Percentiles rank a stretch among this genome's conserved stretches.
These are phyloP conservation scores for Ephialtes manifestator DNA, from an alignment of 2,888 invertebrate genomes.

Conservation along the genomic window DNA sequence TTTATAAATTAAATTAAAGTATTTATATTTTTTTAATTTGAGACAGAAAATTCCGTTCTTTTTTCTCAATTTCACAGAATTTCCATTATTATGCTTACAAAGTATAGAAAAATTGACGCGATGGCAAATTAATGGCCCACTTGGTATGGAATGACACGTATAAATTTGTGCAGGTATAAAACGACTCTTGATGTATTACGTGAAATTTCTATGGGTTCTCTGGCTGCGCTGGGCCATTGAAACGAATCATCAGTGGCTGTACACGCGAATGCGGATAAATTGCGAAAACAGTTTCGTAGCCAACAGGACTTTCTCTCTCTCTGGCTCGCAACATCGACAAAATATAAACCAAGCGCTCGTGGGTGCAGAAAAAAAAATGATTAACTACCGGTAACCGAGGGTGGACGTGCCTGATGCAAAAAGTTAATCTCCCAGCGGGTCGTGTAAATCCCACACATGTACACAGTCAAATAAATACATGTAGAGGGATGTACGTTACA, in stretches of 20 bases:
- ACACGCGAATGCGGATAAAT: constrained; percentile 41
- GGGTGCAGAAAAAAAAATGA: constrained; percentile 66
- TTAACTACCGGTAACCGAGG: constrained; percentile 57
- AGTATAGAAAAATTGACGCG: no score
- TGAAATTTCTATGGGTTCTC: constrained; percentile 32
- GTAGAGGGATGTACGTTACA: constrained; percentile 18
- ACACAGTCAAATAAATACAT: neutral
- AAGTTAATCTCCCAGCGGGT: constrained; percentile 66
- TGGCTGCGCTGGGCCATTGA: constrained; percentile 34
- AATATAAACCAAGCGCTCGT: constrained; percentile 33
- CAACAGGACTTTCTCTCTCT: constrained; percentile 56
- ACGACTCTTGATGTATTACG: constrained; percentile 37
- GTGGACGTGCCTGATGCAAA: constrained; percentile 61
- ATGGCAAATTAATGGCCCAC: no score
- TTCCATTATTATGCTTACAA: no score
- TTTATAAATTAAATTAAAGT: no score
- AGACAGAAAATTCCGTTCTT: no score
- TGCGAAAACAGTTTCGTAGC: constrained; percentile 49
- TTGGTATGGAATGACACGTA: no score
- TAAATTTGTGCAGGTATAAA: constrained; percentile 1
- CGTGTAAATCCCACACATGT: constrained; percentile 33
- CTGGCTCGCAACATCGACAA: constrained; percentile 58
- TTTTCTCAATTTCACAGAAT: no score
- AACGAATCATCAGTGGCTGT: constrained; percentile 42
- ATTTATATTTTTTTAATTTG: no score